phyloP scores from a whole-genome alignment of 2,888 invertebrate genomes.

The Aphodius granarius region DNA sequence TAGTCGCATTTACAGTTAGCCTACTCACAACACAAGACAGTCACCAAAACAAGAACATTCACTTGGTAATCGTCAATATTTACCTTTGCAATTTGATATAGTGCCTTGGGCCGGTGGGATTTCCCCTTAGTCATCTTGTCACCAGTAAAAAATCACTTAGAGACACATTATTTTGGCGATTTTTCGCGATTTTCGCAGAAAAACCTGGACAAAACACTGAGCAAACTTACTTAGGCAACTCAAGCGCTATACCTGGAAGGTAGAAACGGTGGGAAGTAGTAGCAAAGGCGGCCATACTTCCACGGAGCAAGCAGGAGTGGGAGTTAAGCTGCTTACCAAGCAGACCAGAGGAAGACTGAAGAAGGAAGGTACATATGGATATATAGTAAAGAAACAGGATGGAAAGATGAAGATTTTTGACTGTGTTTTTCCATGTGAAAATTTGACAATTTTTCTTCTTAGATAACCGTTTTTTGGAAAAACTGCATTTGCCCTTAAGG shows the following conservation, averaged over 20 bases:
- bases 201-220: not conserved
- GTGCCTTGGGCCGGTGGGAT: constrained; percentile 61
- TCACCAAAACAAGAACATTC: not conserved
- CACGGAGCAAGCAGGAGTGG: constrained; percentile 23
- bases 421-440: too few species aligned
- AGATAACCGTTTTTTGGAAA: not conserved
- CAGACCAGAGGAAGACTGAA: not conserved
- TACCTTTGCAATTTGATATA: constrained; percentile 78
- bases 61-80: constrained; percentile 38
- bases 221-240: constrained; percentile 1
- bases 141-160: constrained; percentile 31
- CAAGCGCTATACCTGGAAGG: not conserved
- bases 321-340: not conserved
- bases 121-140: constrained; percentile 62
- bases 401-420: too few species aligned
- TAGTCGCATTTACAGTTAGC: not conserved
- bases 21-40: not conserved
- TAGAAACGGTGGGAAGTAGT: not conserved
- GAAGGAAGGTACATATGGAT: not conserved
- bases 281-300: constrained; percentile 7
- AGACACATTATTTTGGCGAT: constrained; percentile 4
- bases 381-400: too few species aligned
- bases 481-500: not conserved
- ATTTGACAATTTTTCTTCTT: too few species aligned
- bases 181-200: not conserved